Conservation (phyloP, 1,140 invertebrate genomes). For the Laupala kohalensis region DNA sequence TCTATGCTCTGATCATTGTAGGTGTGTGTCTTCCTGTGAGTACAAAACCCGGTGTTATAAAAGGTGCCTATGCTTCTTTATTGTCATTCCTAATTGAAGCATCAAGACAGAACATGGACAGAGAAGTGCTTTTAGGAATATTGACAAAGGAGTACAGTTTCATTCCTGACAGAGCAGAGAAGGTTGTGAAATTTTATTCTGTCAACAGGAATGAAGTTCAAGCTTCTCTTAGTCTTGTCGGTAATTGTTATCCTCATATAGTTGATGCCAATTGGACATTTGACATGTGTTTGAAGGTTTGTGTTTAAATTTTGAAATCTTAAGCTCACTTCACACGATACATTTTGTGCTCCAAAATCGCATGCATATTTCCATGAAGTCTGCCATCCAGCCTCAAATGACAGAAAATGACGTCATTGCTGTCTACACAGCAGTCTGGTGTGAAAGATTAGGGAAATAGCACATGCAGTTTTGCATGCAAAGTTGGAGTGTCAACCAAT, state of each 20-base stretch:
- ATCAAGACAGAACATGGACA: constrained; percentile 26
- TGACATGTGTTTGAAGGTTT: constrained; percentile 40
- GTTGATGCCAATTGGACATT: constrained; percentile 51
- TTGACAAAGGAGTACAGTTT: constrained; percentile 24
- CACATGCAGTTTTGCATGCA: too few species aligned
- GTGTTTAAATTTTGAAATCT: background rate
- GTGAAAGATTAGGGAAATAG: too few species aligned
- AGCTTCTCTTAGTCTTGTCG: constrained; percentile 31
- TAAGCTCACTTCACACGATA: too few species aligned
- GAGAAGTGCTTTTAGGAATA: constrained; percentile 24
- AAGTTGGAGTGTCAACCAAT: too few species aligned
- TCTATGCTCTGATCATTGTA: constrained; percentile 12
- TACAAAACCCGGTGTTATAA: constrained; percentile 28
- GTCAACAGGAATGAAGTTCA: constrained; percentile 27
- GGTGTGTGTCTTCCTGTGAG: constrained; percentile 22
- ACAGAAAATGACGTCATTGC: too few species aligned
- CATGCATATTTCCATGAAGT: too few species aligned
- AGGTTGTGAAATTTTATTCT: constrained; percentile 27
- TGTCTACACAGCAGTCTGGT: too few species aligned
- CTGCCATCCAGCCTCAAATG: too few species aligned
- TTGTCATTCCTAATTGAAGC: constrained; percentile 29
- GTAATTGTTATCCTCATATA: constrained; percentile 39
- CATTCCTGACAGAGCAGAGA: constrained; percentile 22
- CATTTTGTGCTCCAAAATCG: too few species aligned
- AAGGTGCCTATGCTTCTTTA: constrained; percentile 29